These are phyloP conservation scores for Globodera rostochiensis DNA, from an alignment of 1,140 invertebrate genomes.

Conservation along the genomic window DNA sequence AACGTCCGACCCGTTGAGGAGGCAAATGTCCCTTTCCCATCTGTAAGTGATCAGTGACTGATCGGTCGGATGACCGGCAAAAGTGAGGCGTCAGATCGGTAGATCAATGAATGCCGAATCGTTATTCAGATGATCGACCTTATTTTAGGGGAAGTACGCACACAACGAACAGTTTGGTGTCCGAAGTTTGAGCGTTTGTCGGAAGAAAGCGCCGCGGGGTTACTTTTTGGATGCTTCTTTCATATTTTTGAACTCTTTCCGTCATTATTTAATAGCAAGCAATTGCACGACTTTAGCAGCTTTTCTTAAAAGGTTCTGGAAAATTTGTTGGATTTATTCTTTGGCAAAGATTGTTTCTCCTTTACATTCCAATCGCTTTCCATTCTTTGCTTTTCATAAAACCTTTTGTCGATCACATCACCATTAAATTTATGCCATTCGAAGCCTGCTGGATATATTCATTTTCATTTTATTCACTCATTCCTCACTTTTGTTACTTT, in stretches of 20 bases:
- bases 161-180: constrained; percentile 58
- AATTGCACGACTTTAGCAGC: not conserved
- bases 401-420: too few species aligned
- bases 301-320: too few species aligned
- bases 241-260: constrained; percentile 18
- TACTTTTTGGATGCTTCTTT: not conserved
- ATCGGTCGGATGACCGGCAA: not conserved
- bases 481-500: too few species aligned
- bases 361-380: too few species aligned
- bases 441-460: too few species aligned
- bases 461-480: too few species aligned
- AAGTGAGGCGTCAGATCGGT: not conserved
- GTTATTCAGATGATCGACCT: not conserved
- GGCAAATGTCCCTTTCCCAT: constrained; percentile 1
- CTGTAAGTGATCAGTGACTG: not conserved
- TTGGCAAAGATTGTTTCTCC: too few species aligned
- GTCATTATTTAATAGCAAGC: not conserved
- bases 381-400: too few species aligned
- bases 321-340: too few species aligned
- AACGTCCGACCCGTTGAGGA: constrained; percentile 32
- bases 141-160: constrained; percentile 47
- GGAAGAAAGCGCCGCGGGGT: not conserved
- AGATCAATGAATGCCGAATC: not conserved
- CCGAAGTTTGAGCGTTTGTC: constrained; percentile 47
- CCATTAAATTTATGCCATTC: too few species aligned